Evolutionary conservation across 92 coral and sea anemone species (phyloP).

Genomic region (Chrysogorgia sp.): DNA sequence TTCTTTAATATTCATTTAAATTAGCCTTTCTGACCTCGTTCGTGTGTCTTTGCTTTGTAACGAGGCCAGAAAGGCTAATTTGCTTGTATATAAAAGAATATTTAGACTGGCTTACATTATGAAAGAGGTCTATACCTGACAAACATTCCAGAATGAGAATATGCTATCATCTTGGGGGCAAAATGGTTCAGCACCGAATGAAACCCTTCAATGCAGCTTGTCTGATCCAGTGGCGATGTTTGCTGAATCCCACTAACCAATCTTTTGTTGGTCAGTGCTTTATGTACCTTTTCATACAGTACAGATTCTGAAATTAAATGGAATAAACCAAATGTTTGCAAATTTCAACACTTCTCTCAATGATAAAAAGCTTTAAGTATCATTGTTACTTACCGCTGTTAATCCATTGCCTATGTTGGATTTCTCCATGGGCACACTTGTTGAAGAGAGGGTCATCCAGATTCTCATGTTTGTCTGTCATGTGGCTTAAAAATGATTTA

Average conservation of each 20-base stretch:
- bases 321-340: neutral
- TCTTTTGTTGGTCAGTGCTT: neutral
- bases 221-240: constrained; percentile 17
- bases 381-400: neutral
- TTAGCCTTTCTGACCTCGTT: too few species aligned
- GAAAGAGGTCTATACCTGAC: neutral
- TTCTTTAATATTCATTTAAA: too few species aligned
- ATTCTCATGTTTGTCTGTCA: constrained; percentile 16
- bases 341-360: neutral
- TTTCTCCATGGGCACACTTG: constrained; percentile 25
- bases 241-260: neutral
- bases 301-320: constrained; percentile 10
- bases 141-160: constrained; percentile 1
- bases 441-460: constrained; percentile 20
- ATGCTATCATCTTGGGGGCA: constrained; percentile 11
- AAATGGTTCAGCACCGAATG: constrained; percentile 13
- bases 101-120: too few species aligned
- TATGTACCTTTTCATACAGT: neutral
- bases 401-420: constrained; percentile 14
- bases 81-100: too few species aligned
- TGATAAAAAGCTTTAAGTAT: neutral
- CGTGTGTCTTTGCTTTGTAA: too few species aligned
- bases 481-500: constrained; percentile 15
- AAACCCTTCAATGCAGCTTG: constrained; percentile 15
- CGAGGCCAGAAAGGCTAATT: too few species aligned